phyloP scores from a whole-genome alignment of 2,797 vertebrate genomes.

The Propithecus perrieri region DNA sequence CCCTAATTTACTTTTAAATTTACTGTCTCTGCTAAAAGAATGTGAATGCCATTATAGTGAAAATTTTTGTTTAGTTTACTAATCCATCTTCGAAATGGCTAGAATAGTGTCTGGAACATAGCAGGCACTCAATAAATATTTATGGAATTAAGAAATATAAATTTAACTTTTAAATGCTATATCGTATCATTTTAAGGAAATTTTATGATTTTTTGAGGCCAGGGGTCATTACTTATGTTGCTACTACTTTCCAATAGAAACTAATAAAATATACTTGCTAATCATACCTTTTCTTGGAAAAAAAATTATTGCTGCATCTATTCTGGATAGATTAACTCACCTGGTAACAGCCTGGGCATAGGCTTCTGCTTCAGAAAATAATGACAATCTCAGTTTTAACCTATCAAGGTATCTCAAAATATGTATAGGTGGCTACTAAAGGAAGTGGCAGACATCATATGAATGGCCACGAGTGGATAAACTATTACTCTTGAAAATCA shows the following conservation, averaged over 20 bases:
- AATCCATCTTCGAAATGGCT: neutral
- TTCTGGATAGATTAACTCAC: neutral
- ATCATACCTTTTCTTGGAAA: neutral
- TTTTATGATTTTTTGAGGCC: neutral
- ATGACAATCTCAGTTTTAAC: neutral
- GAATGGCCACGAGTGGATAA: neutral
- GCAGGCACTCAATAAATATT: neutral
- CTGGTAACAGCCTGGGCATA: neutral
- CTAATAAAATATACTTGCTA: neutral
- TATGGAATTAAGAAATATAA: neutral
- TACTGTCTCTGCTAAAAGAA: neutral
- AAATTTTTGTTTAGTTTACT: constrained; percentile 16
- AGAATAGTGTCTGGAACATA: neutral
- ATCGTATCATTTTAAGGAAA: neutral
- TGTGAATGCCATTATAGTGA: neutral
- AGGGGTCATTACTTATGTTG: neutral
- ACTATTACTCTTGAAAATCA: neutral
- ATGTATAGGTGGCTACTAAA: neutral
- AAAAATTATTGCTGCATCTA: neutral
- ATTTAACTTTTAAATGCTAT: constrained; percentile 1
- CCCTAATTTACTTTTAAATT: neutral
- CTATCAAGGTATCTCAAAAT: neutral
- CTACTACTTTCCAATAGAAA: neutral
- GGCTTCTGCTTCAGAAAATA: neutral
- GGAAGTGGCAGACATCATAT: neutral